Conservation (phyloP, 1,140 invertebrate genomes). For the Conopomorpha cramerella region DNA sequence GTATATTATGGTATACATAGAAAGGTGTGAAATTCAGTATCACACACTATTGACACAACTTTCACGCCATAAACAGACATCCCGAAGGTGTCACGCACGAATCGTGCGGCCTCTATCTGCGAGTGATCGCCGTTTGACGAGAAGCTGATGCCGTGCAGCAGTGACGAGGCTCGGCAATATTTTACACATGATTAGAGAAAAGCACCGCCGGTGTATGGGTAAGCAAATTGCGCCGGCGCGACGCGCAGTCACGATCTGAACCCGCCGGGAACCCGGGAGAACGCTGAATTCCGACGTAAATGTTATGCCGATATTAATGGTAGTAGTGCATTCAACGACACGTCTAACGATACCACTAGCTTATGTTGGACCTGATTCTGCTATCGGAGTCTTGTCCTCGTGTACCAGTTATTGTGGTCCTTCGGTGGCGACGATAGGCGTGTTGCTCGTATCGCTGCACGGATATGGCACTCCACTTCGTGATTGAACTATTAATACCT, state of each 20-base stretch:
- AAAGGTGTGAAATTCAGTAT: too few relatives aligned
- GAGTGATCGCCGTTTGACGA: slow-evolving; percentile 49
- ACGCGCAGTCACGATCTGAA: slow-evolving; percentile 53
- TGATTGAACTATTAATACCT: background rate
- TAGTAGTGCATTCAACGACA: slow-evolving; percentile 20
- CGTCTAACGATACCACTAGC: too few relatives aligned
- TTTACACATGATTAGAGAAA: slow-evolving; percentile 58
- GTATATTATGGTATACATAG: too few relatives aligned
- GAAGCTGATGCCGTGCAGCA: slow-evolving; percentile 33
- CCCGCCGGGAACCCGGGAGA: slow-evolving; percentile 46
- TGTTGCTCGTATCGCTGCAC: too few relatives aligned
- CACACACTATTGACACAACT: too few relatives aligned
- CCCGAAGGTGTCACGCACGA: slow-evolving; percentile 2
- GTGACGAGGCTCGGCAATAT: slow-evolving; percentile 50
- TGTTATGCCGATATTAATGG: slow-evolving; percentile 50
- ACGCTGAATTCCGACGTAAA: slow-evolving; percentile 54
- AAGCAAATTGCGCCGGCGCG: slow-evolving; percentile 55
- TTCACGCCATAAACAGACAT: too few relatives aligned
- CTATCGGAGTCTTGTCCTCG: too few relatives aligned
- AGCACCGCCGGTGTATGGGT: slow-evolving; percentile 40
- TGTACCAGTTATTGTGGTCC: too few relatives aligned
- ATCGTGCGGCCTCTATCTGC: slow-evolving; percentile 39
- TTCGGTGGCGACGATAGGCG: too few relatives aligned
- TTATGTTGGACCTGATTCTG: too few relatives aligned
- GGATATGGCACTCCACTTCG: background rate